Conservation (phyloP, 1,140 invertebrate species). For the Sipha flava region DNA sequence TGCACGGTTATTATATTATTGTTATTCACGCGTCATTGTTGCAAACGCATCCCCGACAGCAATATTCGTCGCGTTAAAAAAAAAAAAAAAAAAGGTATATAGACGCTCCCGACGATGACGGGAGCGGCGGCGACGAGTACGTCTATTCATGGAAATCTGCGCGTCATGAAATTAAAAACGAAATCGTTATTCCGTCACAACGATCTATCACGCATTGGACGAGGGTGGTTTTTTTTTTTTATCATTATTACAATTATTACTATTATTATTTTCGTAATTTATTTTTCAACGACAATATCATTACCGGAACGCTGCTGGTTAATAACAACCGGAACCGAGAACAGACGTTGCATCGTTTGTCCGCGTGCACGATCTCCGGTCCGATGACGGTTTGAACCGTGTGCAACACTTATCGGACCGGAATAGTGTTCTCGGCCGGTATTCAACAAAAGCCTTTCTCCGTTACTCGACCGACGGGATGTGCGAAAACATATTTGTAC, state of each 20-base stretch:
- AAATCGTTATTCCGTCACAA: slow-evolving; percentile 9
- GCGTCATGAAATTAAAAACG: slow-evolving; percentile 7
- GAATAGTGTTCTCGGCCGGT: too few species aligned
- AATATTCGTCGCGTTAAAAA: neutral
- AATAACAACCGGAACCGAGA: neutral
- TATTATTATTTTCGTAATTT: neutral
- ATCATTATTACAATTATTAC: too few species aligned
- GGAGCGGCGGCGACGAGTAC: too few species aligned
- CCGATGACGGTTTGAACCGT: too few species aligned
- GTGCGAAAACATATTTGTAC: too few species aligned
- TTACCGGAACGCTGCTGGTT: neutral
- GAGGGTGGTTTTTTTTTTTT: neutral
- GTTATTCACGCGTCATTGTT: neutral
- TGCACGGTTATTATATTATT: neutral
- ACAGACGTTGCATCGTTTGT: neutral
- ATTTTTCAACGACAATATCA: neutral
- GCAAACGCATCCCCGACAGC: neutral
- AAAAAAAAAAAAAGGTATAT: neutral
- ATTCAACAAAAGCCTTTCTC: too few species aligned
- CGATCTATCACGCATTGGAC: neutral
- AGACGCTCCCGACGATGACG: neutral
- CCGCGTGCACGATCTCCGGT: too few species aligned
- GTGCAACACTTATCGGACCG: too few species aligned
- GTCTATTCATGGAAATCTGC: neutral
- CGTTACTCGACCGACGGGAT: too few species aligned